Conservation (phyloP, 2,888 invertebrate genomes). For the Holacanthella duospinosa region DNA sequence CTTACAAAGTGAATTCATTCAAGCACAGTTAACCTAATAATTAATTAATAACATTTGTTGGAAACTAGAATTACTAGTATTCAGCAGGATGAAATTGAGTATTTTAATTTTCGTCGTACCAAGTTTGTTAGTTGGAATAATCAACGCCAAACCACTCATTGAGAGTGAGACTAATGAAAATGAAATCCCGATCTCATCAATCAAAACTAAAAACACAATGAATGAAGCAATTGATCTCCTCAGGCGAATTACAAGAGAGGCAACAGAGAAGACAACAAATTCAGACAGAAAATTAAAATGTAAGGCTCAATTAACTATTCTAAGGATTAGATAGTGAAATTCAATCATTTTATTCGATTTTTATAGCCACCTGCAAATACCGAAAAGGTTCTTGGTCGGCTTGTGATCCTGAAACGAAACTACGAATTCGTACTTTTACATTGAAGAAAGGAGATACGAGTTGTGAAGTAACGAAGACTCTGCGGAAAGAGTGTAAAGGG, state of each 20-base stretch:
- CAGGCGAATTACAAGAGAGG: conserved; percentile 29
- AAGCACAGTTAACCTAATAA: too few relatives aligned
- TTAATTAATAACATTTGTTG: too few relatives aligned
- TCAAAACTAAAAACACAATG: too few relatives aligned
- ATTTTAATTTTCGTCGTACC: too few relatives aligned
- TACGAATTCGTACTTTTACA: conserved; percentile 67
- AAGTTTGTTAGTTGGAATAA: too few relatives aligned
- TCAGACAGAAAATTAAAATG: not conserved
- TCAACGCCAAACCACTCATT: too few relatives aligned
- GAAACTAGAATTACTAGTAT: too few relatives aligned
- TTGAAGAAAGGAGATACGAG: conserved; percentile 70
- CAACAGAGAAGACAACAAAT: conserved; percentile 1
- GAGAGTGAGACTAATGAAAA: too few relatives aligned
- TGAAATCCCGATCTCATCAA: too few relatives aligned
- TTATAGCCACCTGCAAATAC: conserved; percentile 58
- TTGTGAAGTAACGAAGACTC: conserved; percentile 28
- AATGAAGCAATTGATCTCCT: conserved; percentile 29
- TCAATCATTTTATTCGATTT: conserved; percentile 1
- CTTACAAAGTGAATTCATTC: too few relatives aligned
- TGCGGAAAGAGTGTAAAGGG: conserved; percentile 31
- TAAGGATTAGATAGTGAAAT: not conserved
- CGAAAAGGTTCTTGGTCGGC: conserved; percentile 78
- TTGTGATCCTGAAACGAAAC: conserved; percentile 73
- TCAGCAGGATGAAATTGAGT: too few relatives aligned
- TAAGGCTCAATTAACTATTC: not conserved